Evolutionary conservation across 1,140 invertebrate species (phyloP), one percentile per base, ranked within the genome.

Genomic region (Trialeurodes vaporariorum): DNA sequence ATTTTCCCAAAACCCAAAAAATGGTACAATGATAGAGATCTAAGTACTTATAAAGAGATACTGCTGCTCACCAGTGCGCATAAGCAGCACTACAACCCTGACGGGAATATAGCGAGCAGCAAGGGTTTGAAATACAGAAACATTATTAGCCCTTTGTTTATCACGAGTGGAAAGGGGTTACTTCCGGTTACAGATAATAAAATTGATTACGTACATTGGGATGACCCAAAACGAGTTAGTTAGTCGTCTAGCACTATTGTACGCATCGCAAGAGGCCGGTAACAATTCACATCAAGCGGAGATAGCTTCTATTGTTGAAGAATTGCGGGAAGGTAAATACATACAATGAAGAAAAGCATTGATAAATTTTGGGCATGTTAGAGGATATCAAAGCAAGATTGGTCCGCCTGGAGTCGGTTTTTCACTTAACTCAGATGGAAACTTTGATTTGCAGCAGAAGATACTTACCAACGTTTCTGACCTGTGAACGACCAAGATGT

Each of bases 301-400:
- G 34, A 49, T 49, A 49, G 17, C 5, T 17, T 49, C 34, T 49
- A 49, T 17, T 9, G 34, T 9, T 9, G 5, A 49, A 49, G 34
- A 49, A 17, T 17, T 49, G 34, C 34, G 34, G 17, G 34, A 66
- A 67, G 49, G 59, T 66, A 25, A 67, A 27, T 67, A 65, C 61
- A 67, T 71, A 72, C 68, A 64, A 65, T 49, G 34, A 49, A 49
- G 34, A n/a, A n/a, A n/a, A 9, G 5, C 17, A 17, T 49, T 17
- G 34, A 49, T 49, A 49, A 49, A 49, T n/a, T 49, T 49, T 17
- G 34, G 34, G 17, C 34, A 49, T 17, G 5, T 9, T 17, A 49
- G 17, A 17, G 34, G 34, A 49, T 9, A 9, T 49, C 34, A 49
- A 49, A 17, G 34, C 5, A 49, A 17, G 17, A 17, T 17, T 49